Percentiles rank a stretch among this genome's conserved stretches.
Evolutionary conservation across 2,797 vertebrate genomes (phyloP).

Genomic region (Linurgus olivaceus): DNA sequence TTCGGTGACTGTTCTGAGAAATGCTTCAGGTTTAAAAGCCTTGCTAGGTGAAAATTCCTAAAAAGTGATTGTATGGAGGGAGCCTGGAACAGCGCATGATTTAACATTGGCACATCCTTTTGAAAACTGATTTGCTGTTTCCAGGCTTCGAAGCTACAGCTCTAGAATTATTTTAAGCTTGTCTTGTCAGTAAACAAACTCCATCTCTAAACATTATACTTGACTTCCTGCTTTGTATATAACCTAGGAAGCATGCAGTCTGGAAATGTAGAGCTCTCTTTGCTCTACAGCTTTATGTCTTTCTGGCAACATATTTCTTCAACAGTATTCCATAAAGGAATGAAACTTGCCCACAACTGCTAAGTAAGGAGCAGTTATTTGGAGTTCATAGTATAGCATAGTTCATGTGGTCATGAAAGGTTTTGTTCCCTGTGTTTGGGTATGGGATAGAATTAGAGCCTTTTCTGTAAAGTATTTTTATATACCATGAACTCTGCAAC

Average conservation of each 20-base stretch:
- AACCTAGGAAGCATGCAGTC: fast-evolving
- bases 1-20: background rate
- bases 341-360: background rate
- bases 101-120: background rate
- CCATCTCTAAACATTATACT: fast-evolving
- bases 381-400: background rate
- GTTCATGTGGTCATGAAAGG: background rate
- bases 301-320: background rate
- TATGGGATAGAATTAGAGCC: background rate
- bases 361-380: background rate
- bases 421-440: background rate
- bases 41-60: background rate
- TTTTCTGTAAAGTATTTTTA: background rate
- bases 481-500: background rate
- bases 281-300: background rate
- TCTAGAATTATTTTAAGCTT: background rate
- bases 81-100: background rate
- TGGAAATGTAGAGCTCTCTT: background rate
- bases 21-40: background rate
- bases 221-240: background rate
- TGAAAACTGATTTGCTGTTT: background rate
- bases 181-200: background rate
- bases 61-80: background rate
- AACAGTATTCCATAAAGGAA: background rate
- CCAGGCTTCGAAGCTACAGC: background rate